phyloP scores from a whole-genome alignment of 2,113 vertebrate genomes.

The Oophaga pumilio region DNA sequence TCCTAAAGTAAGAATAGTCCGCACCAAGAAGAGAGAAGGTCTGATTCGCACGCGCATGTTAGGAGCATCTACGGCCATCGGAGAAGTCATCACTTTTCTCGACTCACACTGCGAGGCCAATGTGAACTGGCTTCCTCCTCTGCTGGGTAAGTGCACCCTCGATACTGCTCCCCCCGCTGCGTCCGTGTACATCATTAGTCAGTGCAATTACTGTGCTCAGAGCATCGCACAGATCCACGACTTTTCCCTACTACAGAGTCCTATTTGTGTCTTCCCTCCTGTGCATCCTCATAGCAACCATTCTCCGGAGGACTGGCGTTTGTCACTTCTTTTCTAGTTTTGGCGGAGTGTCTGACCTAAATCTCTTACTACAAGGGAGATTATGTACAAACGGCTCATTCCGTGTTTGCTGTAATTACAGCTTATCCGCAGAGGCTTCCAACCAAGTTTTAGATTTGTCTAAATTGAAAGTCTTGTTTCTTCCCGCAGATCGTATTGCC shows the following conservation, averaged over 20 bases:
- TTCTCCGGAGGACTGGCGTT: constrained; percentile 15
- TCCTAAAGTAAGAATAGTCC: constrained; percentile 87
- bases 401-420: constrained; percentile 7
- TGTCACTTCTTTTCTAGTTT: constrained; percentile 31
- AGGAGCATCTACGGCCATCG: constrained; percentile 83
- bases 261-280: constrained; percentile 6
- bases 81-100: constrained; percentile 94
- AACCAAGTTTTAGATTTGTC: constrained; percentile 4
- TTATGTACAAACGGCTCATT: constrained; percentile 24
- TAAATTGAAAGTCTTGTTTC: constrained; percentile 59
- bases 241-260: neutral
- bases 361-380: constrained; percentile 18
- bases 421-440: neutral
- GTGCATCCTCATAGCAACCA: constrained; percentile 6
- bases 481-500: constrained; percentile 87
- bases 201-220: neutral
- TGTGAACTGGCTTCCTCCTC: constrained; percentile 94
- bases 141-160: constrained; percentile 78
- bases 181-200: neutral
- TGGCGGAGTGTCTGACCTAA: constrained; percentile 45
- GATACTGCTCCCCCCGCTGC: neutral
- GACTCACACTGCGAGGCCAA: constrained; percentile 98
- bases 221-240: neutral
- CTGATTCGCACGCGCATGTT: constrained; percentile 92
- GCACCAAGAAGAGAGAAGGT: constrained; percentile 91